These are phyloP conservation scores for Lepidocyrtinus sp. DNA, from an alignment of 2,888 invertebrate genomes.

Conservation along the genomic window DNA sequence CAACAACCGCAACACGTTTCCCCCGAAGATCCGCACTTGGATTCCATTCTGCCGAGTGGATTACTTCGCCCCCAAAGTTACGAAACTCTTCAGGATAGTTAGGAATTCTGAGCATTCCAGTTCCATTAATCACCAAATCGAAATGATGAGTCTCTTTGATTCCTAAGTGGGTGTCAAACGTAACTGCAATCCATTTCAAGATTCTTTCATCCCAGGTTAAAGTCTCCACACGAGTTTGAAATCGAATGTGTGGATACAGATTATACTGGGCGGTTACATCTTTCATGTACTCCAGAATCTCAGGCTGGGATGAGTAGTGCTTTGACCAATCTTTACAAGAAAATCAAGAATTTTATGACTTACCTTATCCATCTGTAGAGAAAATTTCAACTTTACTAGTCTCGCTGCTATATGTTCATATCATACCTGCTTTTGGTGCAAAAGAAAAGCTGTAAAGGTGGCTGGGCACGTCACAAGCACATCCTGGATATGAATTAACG, in stretches of 20 bases:
- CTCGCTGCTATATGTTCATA: not conserved
- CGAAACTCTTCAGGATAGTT: slow-evolving; percentile 52
- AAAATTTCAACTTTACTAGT: too few species aligned
- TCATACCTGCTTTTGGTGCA: slow-evolving; percentile 60
- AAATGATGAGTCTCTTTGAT: slow-evolving; percentile 19
- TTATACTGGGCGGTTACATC: slow-evolving; percentile 46
- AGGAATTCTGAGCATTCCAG: slow-evolving; percentile 55
- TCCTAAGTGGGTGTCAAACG: not conserved
- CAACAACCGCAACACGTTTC: slow-evolving; percentile 58
- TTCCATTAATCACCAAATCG: slow-evolving; percentile 45
- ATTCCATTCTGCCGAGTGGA: slow-evolving; percentile 61
- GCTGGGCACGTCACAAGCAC: slow-evolving; percentile 58
- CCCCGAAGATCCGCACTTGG: slow-evolving; percentile 33
- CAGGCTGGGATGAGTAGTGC: slow-evolving; percentile 45
- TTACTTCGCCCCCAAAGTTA: slow-evolving; percentile 28
- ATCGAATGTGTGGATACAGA: slow-evolving; percentile 48
- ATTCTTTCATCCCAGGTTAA: slow-evolving; percentile 37
- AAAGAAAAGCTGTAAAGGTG: slow-evolving; percentile 60
- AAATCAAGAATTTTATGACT: too few species aligned
- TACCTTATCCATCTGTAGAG: too few species aligned
- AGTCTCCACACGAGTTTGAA: slow-evolving; percentile 39
- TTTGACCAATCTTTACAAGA: slow-evolving; percentile 53
- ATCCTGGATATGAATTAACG: slow-evolving; percentile 60
- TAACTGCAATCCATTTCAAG: slow-evolving; percentile 39
- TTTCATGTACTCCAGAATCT: slow-evolving; percentile 56